These are phyloP conservation scores for Eupithecia centaureata DNA, from an alignment of 2,888 invertebrate species.

Conservation along the genomic window DNA sequence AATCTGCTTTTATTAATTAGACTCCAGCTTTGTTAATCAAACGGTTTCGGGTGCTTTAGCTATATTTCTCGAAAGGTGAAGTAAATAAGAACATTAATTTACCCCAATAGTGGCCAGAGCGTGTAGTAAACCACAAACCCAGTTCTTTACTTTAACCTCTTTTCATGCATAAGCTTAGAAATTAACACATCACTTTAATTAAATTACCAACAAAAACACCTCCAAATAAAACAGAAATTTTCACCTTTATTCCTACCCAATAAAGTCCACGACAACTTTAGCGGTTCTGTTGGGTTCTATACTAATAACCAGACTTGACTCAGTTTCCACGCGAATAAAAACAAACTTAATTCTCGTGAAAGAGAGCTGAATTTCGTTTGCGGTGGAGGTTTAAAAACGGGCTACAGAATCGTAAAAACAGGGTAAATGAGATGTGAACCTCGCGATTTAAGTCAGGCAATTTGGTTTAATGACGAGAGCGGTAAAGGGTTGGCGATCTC, in stretches of 20 bases:
- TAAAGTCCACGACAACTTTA: constrained; percentile 28
- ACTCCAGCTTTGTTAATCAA: no score
- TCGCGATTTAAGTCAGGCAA: constrained; percentile 68
- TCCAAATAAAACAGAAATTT: constrained; percentile 23
- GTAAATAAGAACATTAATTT: not conserved
- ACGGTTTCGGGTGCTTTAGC: no score
- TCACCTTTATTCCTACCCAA: constrained; percentile 21
- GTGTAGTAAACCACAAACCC: not conserved
- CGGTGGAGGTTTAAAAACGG: constrained; percentile 43
- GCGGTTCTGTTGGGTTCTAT: constrained; percentile 18
- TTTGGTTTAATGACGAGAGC: constrained; percentile 63
- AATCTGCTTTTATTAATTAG: not conserved
- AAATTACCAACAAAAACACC: constrained; percentile 26
- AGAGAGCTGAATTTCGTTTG: constrained; percentile 26
- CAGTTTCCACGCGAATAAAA: constrained; percentile 23
- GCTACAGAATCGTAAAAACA: constrained; percentile 62
- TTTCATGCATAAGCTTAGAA: constrained; percentile 13
- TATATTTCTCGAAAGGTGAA: not conserved
- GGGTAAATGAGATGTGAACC: constrained; percentile 73
- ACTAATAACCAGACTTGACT: constrained; percentile 31
- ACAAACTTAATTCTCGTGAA: constrained; percentile 7
- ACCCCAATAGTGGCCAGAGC: not conserved
- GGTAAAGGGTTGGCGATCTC: constrained; percentile 41
- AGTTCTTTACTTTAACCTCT: constrained; percentile 9
- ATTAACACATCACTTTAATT: constrained; percentile 18